A percentile compares a stretch with the other conserved stretches of the same genome.
Conservation (phyloP, 2,797 vertebrate genomes). For the Fratercula arctica region DNA sequence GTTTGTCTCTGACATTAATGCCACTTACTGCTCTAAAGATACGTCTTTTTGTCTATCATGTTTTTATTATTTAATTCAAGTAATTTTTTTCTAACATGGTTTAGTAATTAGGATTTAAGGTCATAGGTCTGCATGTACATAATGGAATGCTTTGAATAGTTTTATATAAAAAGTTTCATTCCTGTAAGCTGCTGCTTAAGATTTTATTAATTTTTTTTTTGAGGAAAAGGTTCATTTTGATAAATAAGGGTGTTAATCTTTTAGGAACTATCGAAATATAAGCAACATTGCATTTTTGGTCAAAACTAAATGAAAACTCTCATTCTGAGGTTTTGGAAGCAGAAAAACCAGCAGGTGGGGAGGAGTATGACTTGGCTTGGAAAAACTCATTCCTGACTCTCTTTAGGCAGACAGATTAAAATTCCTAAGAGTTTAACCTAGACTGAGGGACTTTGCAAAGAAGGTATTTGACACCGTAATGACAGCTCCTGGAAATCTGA, state of each 20-base stretch:
- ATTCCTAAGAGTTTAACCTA: constrained; percentile 55
- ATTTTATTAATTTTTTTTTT: background rate
- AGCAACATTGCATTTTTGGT: background rate
- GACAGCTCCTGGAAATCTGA: background rate
- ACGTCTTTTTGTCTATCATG: background rate
- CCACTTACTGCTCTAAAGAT: background rate
- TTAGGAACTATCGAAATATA: background rate
- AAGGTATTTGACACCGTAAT: background rate
- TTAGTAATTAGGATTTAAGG: background rate
- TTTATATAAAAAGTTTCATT: background rate
- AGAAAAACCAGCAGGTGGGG: constrained; percentile 6
- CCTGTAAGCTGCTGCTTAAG: background rate
- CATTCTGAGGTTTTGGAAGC: background rate
- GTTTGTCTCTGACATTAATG: background rate
- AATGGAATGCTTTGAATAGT: background rate
- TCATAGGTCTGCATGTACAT: background rate
- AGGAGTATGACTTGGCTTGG: constrained; percentile 22
- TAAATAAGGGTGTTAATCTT: background rate
- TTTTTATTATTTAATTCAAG: background rate
- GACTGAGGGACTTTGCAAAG: background rate
- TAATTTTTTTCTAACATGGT: background rate
- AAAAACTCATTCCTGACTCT: constrained; percentile 3
- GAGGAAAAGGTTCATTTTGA: background rate
- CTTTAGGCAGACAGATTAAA: constrained; percentile 57
- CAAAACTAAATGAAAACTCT: background rate